phyloP scores from a whole-genome alignment of 2,888 invertebrate species.

The Melanargia galathea region DNA sequence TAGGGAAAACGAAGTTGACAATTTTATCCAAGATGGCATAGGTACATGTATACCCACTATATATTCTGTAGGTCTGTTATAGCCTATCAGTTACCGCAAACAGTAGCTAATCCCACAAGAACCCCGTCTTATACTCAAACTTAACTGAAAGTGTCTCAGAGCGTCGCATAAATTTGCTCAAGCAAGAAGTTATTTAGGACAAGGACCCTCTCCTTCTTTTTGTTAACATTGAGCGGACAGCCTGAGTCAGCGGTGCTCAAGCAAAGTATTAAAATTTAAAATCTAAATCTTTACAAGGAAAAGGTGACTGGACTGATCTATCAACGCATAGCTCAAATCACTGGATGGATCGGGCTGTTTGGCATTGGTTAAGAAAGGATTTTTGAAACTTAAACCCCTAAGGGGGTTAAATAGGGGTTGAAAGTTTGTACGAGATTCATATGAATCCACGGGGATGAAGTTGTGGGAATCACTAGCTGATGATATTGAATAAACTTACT shows the following conservation, averaged over 20 bases:
- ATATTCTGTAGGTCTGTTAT: too few species aligned
- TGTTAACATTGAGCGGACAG: constrained; percentile 29
- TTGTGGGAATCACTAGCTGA: too few species aligned
- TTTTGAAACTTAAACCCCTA: too few species aligned
- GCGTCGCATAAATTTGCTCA: constrained; percentile 42
- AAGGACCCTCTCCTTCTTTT: constrained; percentile 39
- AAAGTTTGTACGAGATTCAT: too few species aligned
- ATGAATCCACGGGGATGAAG: too few species aligned
- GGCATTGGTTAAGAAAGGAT: too few species aligned
- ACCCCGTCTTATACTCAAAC: constrained; percentile 33
- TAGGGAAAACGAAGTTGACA: constrained; percentile 6
- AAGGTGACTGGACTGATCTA: too few species aligned
- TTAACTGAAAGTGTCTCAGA: constrained; percentile 42
- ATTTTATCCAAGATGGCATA: constrained; percentile 11
- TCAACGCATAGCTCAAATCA: too few species aligned
- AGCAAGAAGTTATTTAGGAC: constrained; percentile 44
- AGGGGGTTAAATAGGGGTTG: too few species aligned
- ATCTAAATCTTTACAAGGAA: too few species aligned
- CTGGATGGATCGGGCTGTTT: too few species aligned
- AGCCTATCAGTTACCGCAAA: constrained; percentile 18
- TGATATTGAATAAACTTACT: too few species aligned
- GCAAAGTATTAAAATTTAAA: constrained; percentile 9
- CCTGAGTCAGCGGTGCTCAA: constrained; percentile 20
- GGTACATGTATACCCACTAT: background rate
- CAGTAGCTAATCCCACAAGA: constrained; percentile 33